Percentiles rank a stretch among this genome's conserved stretches.
Conservation (phyloP, 2,888 invertebrate species). For the Timema cristinae region DNA sequence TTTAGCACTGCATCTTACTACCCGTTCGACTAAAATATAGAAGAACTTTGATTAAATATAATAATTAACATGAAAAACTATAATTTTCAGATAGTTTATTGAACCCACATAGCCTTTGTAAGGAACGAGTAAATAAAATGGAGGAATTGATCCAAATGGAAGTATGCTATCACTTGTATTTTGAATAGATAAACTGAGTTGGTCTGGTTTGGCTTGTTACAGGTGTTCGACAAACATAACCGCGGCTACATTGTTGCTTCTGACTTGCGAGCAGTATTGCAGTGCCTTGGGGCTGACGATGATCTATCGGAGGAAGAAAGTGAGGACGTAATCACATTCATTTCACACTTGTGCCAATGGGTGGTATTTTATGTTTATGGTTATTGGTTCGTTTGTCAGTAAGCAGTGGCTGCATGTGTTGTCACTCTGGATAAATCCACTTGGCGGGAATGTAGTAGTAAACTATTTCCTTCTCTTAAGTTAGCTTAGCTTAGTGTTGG, state of each 20-base stretch:
- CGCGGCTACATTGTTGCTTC: conserved; percentile 89
- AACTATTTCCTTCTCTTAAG: no score
- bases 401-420: neutral
- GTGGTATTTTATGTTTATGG: no score
- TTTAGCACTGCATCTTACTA: no score
- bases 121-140: no score
- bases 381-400: neutral
- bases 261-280: conserved; percentile 79
- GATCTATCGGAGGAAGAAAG: conserved; percentile 87
- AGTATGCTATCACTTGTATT: no score
- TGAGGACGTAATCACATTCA: conserved; percentile 42
- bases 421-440: neutral
- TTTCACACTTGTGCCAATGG: neutral
- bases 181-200: no score
- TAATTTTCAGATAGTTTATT: conserved; percentile 8
- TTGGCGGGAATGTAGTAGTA: neutral
- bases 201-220: conserved; percentile 32
- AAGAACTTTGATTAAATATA: no score
- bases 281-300: conserved; percentile 71
- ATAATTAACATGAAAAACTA: no score
- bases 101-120: neutral
- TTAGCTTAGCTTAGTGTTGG: no score
- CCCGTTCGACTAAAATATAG: no score
- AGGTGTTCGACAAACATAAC: conserved; percentile 82
- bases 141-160: no score